These are phyloP conservation scores for Dione juno DNA, from an alignment of 2,888 invertebrate genomes.

Conservation along the genomic window DNA sequence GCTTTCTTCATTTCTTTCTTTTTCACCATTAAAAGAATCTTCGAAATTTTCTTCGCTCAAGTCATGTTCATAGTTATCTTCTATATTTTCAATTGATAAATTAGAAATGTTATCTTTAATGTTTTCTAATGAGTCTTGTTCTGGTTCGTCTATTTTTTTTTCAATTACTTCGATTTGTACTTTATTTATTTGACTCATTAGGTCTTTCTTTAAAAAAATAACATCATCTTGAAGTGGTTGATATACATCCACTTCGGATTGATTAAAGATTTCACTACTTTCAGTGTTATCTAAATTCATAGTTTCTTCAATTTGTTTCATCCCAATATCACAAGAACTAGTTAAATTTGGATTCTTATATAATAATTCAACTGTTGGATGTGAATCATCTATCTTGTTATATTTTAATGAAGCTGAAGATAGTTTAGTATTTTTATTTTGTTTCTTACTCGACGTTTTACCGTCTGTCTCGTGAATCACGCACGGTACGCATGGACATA, in stretches of 20 bases:
- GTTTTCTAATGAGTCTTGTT: slow-evolving; percentile 46
- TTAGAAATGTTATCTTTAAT: slow-evolving; percentile 50
- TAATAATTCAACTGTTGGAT: slow-evolving; percentile 64
- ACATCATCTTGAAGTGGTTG: slow-evolving; percentile 44
- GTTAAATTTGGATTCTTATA: slow-evolving; percentile 70
- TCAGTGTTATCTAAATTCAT: slow-evolving; percentile 51
- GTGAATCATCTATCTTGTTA: slow-evolving; percentile 29
- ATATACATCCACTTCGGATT: slow-evolving; percentile 46
- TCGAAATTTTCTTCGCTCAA: slow-evolving; percentile 60
- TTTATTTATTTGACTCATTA: slow-evolving; percentile 8
- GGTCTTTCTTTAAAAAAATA: slow-evolving; percentile 11
- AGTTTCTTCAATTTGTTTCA: slow-evolving; percentile 49
- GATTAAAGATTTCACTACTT: slow-evolving; percentile 46
- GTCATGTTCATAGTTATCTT: slow-evolving; percentile 64
- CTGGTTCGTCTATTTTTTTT: neutral
- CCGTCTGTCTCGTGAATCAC: slow-evolving; percentile 67
- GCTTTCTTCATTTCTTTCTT: slow-evolving; percentile 48
- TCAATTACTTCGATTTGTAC: slow-evolving; percentile 6
- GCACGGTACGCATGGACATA: slow-evolving; percentile 71
- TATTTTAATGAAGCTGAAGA: neutral
- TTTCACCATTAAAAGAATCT: slow-evolving; percentile 60
- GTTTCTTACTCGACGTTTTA: slow-evolving; percentile 52
- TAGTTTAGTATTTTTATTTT: slow-evolving; percentile 27
- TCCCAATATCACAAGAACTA: slow-evolving; percentile 58
- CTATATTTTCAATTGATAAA: slow-evolving; percentile 62